Base-by-base conservation (phyloP, 2,888 invertebrate species). In the Toxonevra muliebris region DNA sequence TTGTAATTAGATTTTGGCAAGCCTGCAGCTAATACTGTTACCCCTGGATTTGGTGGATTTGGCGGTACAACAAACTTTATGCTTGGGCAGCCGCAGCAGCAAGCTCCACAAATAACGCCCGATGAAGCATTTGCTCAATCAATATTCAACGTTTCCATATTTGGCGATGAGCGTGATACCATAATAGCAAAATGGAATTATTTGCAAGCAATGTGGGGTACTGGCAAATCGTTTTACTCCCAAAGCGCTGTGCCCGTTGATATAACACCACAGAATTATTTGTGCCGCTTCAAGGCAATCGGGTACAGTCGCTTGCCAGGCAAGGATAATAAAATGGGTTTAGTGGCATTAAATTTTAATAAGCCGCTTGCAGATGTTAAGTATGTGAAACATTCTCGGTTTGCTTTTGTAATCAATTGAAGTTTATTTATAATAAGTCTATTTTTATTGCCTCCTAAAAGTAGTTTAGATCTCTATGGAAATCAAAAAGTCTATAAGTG, bases 101-200 rank as follows among this genome's bases (percentile, higher is more conserved):
- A 82, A 71, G 88, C 86, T 53, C 87, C 87, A 69, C 88, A 87
- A 43, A 81, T 88, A 1, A 89, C 89, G 69, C 88, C 91, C 0
- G 89, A 90, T 48, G 92, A 93, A 78, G 91, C 91, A 0, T 87
- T 93, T 54, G 89, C 90, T 10, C 90, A 91, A 69, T 91, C 93
- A 0, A 90, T 94, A 1, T 91, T 92, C 75, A 92, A 92, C 79
- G 92, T 92, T 71, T 91, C 90, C 61, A 89, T 98, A 60, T 98
- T 94, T 82, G 96, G 96, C 15, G 98, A 99, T 83, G 98, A 99
- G 81, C 88, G 98, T 45, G 98, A 99, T 82, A 92, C 92, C 69
- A 93, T 96, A 41, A 88, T 99, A 42, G 95, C 96, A 2, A 93
- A 94, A 81, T 97, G 97, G 93, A 99, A 99, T 84, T 92, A 96